Evolutionary conservation across 2,113 vertebrate species (phyloP).

Genomic region (Terrapene triunguis): DNA sequence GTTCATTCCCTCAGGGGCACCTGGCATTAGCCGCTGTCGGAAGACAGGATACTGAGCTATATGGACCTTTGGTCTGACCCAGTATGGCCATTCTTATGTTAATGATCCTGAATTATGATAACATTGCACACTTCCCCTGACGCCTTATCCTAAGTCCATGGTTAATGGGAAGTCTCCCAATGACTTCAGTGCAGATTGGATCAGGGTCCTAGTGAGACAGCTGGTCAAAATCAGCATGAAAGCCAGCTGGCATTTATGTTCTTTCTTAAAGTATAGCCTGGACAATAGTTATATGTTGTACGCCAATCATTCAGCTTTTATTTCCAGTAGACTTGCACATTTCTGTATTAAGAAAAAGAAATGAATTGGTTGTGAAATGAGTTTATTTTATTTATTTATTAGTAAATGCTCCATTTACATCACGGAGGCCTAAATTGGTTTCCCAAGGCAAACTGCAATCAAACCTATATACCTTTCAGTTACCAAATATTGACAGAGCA

Average conservation of each 20-base stretch:
- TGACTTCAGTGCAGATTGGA: neutral
- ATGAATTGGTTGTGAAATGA: neutral
- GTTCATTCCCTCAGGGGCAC: no score
- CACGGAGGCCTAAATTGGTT: neutral
- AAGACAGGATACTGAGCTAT: no score
- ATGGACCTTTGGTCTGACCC: no score
- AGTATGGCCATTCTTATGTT: neutral
- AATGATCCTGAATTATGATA: neutral
- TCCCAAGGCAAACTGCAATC: neutral
- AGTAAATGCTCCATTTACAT: neutral
- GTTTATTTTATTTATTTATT: neutral
- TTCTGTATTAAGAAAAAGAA: neutral
- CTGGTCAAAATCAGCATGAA: neutral
- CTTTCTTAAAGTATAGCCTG: neutral
- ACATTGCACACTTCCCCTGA: accelerated
- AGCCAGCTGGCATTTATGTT: neutral
- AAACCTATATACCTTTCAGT: neutral
- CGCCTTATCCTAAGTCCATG: accelerated
- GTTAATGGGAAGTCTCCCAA: neutral
- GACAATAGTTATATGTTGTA: accelerated
- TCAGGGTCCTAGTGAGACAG: neutral
- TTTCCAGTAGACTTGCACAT: neutral
- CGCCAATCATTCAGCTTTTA: neutral
- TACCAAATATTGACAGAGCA: neutral
- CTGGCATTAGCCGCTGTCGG: no score